These are phyloP conservation scores for Magallana ariakensis DNA, from an alignment of 1,140 invertebrate genomes.

Conservation along the genomic window DNA sequence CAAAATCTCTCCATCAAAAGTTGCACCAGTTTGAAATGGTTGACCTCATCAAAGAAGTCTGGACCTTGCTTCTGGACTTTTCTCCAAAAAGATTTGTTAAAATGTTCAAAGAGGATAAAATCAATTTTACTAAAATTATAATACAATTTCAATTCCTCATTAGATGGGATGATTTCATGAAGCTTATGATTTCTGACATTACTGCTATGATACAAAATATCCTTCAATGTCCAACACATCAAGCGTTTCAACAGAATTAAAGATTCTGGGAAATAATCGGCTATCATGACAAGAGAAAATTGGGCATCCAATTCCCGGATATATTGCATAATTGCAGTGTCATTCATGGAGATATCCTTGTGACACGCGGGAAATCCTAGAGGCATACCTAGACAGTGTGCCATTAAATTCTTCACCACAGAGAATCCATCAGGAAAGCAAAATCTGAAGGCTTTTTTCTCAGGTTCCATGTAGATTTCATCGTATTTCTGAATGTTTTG, in stretches of 20 bases:
- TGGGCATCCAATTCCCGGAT: slow-evolving; percentile 64
- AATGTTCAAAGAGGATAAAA: slow-evolving; percentile 71
- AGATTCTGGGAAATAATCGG: slow-evolving; percentile 82
- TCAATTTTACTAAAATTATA: slow-evolving; percentile 69
- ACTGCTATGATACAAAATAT: slow-evolving; percentile 66
- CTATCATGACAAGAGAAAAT: slow-evolving; percentile 82
- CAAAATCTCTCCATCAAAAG: slow-evolving; percentile 66
- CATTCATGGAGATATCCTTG: slow-evolving; percentile 58
- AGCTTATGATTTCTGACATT: slow-evolving; percentile 62
- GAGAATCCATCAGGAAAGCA: slow-evolving; percentile 76
- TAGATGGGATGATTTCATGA: slow-evolving; percentile 19
- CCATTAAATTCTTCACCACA: slow-evolving; percentile 71
- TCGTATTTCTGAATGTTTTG: slow-evolving; percentile 72
- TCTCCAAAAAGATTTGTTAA: slow-evolving; percentile 73
- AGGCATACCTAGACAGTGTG: slow-evolving; percentile 74
- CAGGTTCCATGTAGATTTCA: slow-evolving; percentile 62
- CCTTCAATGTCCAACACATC: slow-evolving; percentile 81
- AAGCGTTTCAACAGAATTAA: slow-evolving; percentile 81
- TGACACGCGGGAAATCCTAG: slow-evolving; percentile 70
- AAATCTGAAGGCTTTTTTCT: slow-evolving; percentile 51
- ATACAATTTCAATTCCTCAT: slow-evolving; percentile 47
- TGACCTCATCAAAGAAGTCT: slow-evolving; percentile 70
- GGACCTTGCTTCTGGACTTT: slow-evolving; percentile 64
- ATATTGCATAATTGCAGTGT: slow-evolving; percentile 59
- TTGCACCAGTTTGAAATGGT: slow-evolving; percentile 66